Evolutionary conservation across 2,888 invertebrate species (phyloP).

Genomic region (Lepeophtheirus nordmannii): DNA sequence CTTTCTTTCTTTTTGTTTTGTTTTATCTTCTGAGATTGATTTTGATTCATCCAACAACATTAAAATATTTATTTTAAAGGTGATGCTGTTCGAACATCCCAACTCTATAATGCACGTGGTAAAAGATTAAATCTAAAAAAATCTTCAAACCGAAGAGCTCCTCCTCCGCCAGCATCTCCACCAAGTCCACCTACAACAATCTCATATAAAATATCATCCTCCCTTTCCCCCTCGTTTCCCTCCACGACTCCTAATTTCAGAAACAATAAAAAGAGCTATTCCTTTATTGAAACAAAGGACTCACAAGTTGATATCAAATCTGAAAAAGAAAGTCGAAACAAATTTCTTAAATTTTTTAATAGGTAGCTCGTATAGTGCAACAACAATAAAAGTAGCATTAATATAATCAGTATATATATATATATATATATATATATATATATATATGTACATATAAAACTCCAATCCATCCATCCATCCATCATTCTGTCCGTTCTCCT

Average conservation of each 20-base stretch:
- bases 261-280: neutral
- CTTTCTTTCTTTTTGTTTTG: no score
- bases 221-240: neutral
- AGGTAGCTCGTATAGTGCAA: no score
- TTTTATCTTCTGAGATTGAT: no score
- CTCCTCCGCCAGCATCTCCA: neutral
- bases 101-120: conserved; percentile 21
- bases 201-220: neutral
- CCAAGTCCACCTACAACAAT: neutral
- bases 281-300: neutral
- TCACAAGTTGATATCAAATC: neutral
- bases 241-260: neutral
- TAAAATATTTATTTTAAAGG: conserved; percentile 30
- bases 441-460: neutral
- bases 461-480: neutral
- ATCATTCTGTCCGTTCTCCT: neutral
- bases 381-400: no score
- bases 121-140: conserved; percentile 8
- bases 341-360: neutral
- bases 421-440: neutral
- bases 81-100: conserved; percentile 12
- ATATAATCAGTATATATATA: no score
- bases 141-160: neutral
- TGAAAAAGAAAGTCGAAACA: neutral
- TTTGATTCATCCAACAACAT: no score